Evolutionary conservation across 2,888 invertebrate genomes (phyloP), one percentile per base, ranked within the genome.

Genomic region (Papilio protenor): DNA sequence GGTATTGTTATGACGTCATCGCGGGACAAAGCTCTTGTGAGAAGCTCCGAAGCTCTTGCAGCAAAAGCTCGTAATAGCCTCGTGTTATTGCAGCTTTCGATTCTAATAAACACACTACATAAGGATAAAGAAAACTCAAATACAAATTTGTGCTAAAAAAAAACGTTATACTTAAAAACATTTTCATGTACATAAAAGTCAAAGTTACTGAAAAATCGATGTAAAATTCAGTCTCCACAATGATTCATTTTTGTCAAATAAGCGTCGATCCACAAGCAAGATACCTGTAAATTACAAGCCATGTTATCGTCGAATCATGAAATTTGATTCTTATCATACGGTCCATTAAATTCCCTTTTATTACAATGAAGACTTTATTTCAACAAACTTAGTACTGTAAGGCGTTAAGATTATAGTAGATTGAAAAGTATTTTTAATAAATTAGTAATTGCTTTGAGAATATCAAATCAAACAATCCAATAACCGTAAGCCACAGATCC

Each of bases 31-130:
- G 71, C 71, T 71, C 71, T 47, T 18, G 70, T 49, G 45, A 47
- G 49, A 47, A 49, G 49, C 49, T 27, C 49, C 14, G 47, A 18
- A 16, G 49, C 23, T 33, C 40, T 47, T 45, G 71, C 47, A 71
- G 71, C 49, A 16, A 70, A 71, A 71, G 16, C 71, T 52, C 71
- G 18, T 71, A 47, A 49, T 23, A 16, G 23, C 16, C 49, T 71
- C 47, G 16, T 16, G 49, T 71, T 71, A 71, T 47, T 49, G 47
- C 47, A 70, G 70, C 47, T 70, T 49, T 71, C 16, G 18, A 52
- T 71, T 47, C 49, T 45, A 49, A 71, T 47, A 71, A 49, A 70
- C 18, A 71, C 27, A 66, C 66, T 66, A 21, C 45, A 66, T 45
- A 49, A 21, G 49, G 16, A 49, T 71, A 52, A 47, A 71, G 49